Evolutionary conservation across 2,888 invertebrate species (phyloP).

Genomic region (Himalopsyche kuldschensis): DNA sequence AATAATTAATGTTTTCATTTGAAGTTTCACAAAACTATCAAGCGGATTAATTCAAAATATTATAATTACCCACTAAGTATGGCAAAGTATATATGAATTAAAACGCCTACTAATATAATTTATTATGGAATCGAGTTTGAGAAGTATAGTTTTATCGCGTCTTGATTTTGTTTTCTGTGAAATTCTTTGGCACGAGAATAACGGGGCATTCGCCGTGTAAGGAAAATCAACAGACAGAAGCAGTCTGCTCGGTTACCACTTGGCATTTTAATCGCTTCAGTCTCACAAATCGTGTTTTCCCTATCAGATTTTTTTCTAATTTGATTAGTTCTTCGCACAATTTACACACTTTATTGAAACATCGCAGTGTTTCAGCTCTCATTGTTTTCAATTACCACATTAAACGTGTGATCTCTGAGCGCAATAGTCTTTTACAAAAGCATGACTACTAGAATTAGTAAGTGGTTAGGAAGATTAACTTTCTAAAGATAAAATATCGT

Average conservation of each 20-base stretch:
- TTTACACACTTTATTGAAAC: neutral
- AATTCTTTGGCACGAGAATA: slow-evolving; percentile 34
- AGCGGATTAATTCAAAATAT: no score
- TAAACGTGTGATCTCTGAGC: neutral
- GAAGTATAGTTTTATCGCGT: slow-evolving; percentile 5
- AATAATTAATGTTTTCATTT: no score
- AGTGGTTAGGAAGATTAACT: no score
- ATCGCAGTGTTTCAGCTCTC: neutral
- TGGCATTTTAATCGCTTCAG: neutral
- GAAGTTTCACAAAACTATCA: no score
- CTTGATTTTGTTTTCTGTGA: slow-evolving; percentile 28
- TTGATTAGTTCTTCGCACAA: neutral
- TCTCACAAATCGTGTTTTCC: neutral
- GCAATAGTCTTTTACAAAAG: no score
- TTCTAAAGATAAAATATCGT: no score
- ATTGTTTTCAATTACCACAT: neutral
- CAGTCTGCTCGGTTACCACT: neutral
- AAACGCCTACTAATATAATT: no score
- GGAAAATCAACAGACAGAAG: neutral
- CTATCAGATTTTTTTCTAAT: neutral
- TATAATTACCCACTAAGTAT: no score
- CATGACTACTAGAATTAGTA: no score
- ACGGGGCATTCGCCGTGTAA: slow-evolving; percentile 25
- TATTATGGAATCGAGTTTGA: neutral
- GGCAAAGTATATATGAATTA: no score